Evolutionary conservation across 2,888 invertebrate species (phyloP), one percentile per base, ranked within the genome.

Genomic region (Brassicogethes aeneus): DNA sequence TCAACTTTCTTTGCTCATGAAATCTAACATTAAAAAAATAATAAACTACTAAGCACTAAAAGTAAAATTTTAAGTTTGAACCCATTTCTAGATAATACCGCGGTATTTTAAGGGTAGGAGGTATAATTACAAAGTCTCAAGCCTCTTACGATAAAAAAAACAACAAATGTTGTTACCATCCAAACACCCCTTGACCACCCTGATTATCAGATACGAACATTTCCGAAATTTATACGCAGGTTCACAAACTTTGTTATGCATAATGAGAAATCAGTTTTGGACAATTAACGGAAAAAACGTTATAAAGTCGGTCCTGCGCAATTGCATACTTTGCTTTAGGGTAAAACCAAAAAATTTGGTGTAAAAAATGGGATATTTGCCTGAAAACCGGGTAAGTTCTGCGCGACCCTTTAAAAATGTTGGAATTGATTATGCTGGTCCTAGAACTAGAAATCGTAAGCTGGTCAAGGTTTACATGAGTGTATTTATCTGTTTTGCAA

Each of bases 401-500:
- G 15, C 10, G 15, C 16, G 42, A 3, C n/a, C 16, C 13, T 42
- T 42, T 34, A 14, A 16, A 2, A 2, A 5, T 7, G 12, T 8
- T 14, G 42, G 41, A 5, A 12, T 33, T 8, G 34, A 41, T 16
- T 41, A 29, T 15, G 37, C 16, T 10, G 41, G 41, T n/a, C 42
- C 38, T 14, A 43, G 46, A 43, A 13, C n/a, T 12, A 13, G 45
- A 17, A 35, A 34, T 13, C 12, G 13, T 7, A 43, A 43, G 38
- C 16, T 32, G 7, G 15, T 13, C 8, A 50, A 50, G 34, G 17
- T 15, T 1, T 51, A 50, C 15, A 12, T 48, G 7, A 37, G 37
- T 3, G 16, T 48, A 13, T 51, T 52, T 16, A 42, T 51, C 17
- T 52, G 52, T 36, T 47, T 48, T 15, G 3, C 37, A 2, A 42